Evolutionary conservation across 2,113 vertebrate genomes (phyloP), one percentile per base, ranked within the genome.

Genomic region (Rhabdornis inornatus): DNA sequence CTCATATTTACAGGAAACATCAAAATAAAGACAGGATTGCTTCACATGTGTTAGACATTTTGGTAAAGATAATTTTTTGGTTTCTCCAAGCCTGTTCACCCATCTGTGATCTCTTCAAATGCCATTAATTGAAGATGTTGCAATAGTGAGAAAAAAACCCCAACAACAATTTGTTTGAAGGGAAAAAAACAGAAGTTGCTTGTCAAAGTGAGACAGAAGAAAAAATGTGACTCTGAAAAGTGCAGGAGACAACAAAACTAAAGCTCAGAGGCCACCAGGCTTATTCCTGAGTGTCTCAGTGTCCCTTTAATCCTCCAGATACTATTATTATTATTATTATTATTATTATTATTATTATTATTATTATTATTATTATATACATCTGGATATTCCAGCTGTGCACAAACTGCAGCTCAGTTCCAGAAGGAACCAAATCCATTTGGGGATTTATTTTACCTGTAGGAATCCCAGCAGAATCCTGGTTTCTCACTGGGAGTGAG

Each of bases 51-150:
- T 91, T 53, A 60, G 85, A 21, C 56, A 16, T 84, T 91, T 90
- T 90, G 70, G 78, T 83, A 37, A 80, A 80, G 82, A 82, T 50
- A 19, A 50, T 3, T 61, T 90, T 89, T 81, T 79, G 75, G 63
- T 91, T 94, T 88, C 44, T 93, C 55, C 83, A 64, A 83, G 75
- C 49, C 75, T 90, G 85, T 57, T 88, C 55, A 88, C 84, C 93
- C 87, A 94, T 87, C 93, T 92, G 90, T 55, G 70, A 70, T 87
- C 84, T 68, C 72, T 78, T 82, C 61, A 87, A 78, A 44, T 64
- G n/a, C 42, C 39, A 40, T 79, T 87, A 47, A 82, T 60, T 6
- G 7, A 64, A 88, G 93, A 76, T 44, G 16, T n/a, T 87, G 23
- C 17, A 79, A 10, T 2, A 70, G 31, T 1, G 15, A 64, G 61